Base-by-base conservation (phyloP, 2,888 invertebrate genomes). In the Osedax fenrisi region DNA sequence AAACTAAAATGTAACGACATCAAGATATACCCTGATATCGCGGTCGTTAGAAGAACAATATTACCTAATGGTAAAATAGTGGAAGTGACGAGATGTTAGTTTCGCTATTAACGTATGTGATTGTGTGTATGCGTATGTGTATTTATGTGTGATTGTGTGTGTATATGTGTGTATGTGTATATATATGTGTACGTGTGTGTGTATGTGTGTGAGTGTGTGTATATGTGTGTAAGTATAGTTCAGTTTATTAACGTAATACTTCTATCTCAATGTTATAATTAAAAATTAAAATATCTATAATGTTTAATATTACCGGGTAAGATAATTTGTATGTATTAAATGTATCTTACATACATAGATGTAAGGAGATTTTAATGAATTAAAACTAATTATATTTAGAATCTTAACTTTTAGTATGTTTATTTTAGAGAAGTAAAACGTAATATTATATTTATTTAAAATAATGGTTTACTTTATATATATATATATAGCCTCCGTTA, bases 1-100 rank as follows among this genome's bases (percentile, higher is more conserved):
- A 27, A 26, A 27, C 21, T 76, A 56, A 78, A 78, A 73, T 79
- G 79, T 72, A 76, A 59, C 41, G 79, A 79, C 74, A 76, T 79
- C 70, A 72, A 75, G 17, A 77, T 79, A 61, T 73, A 68, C 22
- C 78, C 78, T 10, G 69, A 25, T 10, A 73, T 76, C 24, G 75
- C 76, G 10, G 75, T 79, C 3, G 78, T 79, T 62, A 70, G 79
- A 62, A 69, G 79, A 24, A 76, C 78, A n/a, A 73, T 75, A 13
- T 59, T 75, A 23, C 75, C 72, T 22, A 76, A 70, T 67, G 78
- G 77, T 41, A 78, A 78, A 66, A 67, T 76, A 59, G 76, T 78
- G 23, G 78, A 78, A 74, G 76, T 78, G 25, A 75, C 76, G 21
- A 71, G 76, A 75, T 78, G 78, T 76, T 25, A 64, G 64, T 64